phyloP scores from a whole-genome alignment of 2,797 vertebrate genomes.

The Notoglanidium macrostoma region DNA sequence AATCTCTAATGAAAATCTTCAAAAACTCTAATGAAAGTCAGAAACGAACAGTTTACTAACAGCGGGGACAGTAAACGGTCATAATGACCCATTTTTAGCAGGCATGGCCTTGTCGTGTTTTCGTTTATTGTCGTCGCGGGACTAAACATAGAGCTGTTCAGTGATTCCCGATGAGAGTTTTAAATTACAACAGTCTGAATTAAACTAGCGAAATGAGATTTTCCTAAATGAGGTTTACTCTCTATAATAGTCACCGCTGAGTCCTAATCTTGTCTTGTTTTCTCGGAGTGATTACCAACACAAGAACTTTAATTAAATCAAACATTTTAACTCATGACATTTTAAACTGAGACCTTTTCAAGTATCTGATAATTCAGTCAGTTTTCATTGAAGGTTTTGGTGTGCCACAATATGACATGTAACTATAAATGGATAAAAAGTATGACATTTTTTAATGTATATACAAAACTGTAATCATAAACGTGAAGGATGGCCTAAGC shows the following conservation, averaged over 20 bases:
- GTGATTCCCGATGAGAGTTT: constrained; percentile 32
- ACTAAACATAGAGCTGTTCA: constrained; percentile 40
- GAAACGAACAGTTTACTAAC: constrained; percentile 39
- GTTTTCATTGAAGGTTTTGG: not conserved
- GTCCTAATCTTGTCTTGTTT: constrained; percentile 21
- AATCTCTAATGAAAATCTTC: constrained; percentile 36
- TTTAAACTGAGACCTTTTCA: not conserved
- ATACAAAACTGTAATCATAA: not conserved
- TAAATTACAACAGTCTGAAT: constrained; percentile 33
- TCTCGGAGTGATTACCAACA: not conserved
- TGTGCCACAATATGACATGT: not conserved
- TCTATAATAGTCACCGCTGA: constrained; percentile 3
- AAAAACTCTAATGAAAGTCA: constrained; percentile 39
- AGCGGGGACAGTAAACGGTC: constrained; percentile 23
- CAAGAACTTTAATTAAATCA: not conserved
- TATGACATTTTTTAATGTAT: not conserved
- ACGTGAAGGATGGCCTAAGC: not conserved
- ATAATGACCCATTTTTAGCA: constrained; percentile 43
- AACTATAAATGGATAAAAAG: not conserved
- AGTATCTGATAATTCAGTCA: not conserved
- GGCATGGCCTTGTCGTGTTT: constrained; percentile 40
- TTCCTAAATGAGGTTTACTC: constrained; percentile 26
- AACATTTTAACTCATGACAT: not conserved
- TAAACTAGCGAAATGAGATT: not conserved
- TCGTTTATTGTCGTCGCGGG: constrained; percentile 24